phyloP scores from a whole-genome alignment of 2,888 invertebrate species.

The Cepaea hortensis region DNA sequence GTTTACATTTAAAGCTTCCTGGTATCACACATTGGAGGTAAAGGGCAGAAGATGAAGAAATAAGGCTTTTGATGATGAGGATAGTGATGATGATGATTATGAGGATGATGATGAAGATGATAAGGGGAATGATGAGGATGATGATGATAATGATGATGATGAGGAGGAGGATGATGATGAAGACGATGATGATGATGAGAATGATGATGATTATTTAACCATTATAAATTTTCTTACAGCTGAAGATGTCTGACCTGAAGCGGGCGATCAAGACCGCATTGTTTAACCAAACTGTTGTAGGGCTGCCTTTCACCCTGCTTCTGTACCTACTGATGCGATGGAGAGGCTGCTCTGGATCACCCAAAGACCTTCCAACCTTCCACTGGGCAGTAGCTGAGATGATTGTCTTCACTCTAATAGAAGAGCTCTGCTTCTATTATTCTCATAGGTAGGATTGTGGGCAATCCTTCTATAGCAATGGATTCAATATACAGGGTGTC shows the following conservation, averaged over 20 bases:
- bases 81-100: no score
- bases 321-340: slow-evolving; percentile 82
- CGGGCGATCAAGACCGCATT: slow-evolving; percentile 44
- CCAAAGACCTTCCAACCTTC: slow-evolving; percentile 85
- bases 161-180: no score
- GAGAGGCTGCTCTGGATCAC: slow-evolving; percentile 81
- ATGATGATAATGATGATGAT: no score
- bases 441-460: slow-evolving; percentile 82
- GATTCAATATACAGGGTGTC: no score
- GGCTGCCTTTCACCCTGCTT: slow-evolving; percentile 81
- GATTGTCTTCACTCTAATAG: slow-evolving; percentile 84
- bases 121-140: no score
- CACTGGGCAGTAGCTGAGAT: slow-evolving; percentile 84
- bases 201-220: no score
- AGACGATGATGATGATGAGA: no score
- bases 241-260: slow-evolving; percentile 30
- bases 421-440: slow-evolving; percentile 90
- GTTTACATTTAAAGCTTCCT: no score
- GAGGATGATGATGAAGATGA: no score
- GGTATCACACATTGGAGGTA: no score
- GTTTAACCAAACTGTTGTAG: slow-evolving; percentile 83
- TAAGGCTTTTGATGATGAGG: no score
- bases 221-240: slow-evolving; percentile 10
- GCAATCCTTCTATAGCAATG: neutral
- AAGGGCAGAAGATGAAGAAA: no score